Evolutionary conservation across 2,797 vertebrate species (phyloP).

Genomic region (Prionace glauca): DNA sequence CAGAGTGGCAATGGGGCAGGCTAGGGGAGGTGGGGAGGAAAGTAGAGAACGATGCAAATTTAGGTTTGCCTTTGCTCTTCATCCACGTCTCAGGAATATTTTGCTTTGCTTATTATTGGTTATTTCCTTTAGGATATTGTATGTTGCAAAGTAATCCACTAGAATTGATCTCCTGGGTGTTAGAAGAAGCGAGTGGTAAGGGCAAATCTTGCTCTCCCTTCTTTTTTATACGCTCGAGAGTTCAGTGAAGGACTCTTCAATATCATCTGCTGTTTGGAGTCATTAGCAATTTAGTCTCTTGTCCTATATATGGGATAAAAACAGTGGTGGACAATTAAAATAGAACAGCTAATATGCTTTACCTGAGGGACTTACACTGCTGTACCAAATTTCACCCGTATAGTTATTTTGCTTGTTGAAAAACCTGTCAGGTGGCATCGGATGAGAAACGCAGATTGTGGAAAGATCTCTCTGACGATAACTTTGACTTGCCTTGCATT

Average conservation of each 20-base stretch:
- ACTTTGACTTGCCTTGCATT: conserved; percentile 6
- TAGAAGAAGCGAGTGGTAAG: neutral
- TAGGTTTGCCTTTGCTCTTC: neutral
- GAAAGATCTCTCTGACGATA: neutral
- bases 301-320: neutral
- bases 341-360: neutral
- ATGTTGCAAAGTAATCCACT: neutral
- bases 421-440: neutral
- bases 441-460: neutral
- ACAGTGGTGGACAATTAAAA: neutral
- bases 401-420: neutral
- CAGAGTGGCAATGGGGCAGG: neutral
- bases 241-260: neutral
- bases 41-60: neutral
- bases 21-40: neutral
- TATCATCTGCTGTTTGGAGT: neutral
- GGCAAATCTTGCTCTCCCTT: neutral
- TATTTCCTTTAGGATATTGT: neutral
- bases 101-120: neutral
- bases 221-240: neutral
- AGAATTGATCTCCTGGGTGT: neutral
- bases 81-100: neutral
- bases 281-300: neutral
- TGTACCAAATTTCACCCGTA: neutral
- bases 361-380: neutral